phyloP scores from a whole-genome alignment of 2,797 vertebrate species.

The Megalops cyprinoides region DNA sequence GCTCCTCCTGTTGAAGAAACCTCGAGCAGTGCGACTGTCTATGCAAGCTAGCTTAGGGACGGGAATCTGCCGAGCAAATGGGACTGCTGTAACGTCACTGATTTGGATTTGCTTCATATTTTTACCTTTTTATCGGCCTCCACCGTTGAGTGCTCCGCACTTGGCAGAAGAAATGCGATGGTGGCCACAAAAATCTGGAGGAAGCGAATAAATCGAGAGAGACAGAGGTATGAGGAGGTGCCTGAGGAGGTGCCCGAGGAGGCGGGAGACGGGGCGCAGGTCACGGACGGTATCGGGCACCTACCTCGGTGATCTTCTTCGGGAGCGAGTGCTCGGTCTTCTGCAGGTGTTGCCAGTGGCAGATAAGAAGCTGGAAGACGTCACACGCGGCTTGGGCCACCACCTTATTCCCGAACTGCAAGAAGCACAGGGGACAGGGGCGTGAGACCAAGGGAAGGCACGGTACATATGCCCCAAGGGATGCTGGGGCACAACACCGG shows the following conservation, averaged over 20 bases:
- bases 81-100: too few species aligned
- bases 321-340: conserved; percentile 82
- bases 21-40: too few species aligned
- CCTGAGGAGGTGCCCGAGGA: background rate
- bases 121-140: conserved; percentile 96
- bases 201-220: too few species aligned
- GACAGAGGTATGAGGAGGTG: conserved; percentile 35
- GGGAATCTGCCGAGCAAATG: too few species aligned
- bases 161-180: conserved; percentile 93
- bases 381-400: conserved; percentile 94
- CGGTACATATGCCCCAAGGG: background rate
- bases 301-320: conserved; percentile 92
- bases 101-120: too few species aligned
- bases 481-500: too few species aligned
- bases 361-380: conserved; percentile 90
- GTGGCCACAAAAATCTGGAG: conserved; percentile 96
- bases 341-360: conserved; percentile 92
- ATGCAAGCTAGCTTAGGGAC: too few species aligned
- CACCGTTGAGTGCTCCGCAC: conserved; percentile 89
- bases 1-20: too few species aligned
- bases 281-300: conserved; percentile 31
- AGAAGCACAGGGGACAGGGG: conserved; percentile 24
- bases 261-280: background rate
- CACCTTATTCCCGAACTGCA: conserved; percentile 90
- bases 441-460: background rate